Base-by-base conservation (phyloP, 2,888 invertebrate genomes). In the Ethmia dodecea region DNA sequence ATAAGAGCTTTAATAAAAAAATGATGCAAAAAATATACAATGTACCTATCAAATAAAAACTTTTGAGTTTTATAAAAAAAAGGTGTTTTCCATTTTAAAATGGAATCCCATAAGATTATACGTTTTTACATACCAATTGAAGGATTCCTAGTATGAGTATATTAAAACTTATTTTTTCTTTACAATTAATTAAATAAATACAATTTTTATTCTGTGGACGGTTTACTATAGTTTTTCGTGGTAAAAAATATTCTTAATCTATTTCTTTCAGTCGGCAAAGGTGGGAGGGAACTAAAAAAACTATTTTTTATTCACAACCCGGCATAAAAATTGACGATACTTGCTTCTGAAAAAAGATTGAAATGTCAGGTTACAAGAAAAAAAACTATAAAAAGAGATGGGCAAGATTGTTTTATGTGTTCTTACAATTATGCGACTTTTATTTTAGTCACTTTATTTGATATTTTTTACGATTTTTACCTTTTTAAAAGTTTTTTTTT, bases 101-200 rank as follows among this genome's bases (percentile, higher is more conserved):
- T n/a, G n/a, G n/a, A n/a, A n/a, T n/a, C n/a, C n/a, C n/a, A n/a
- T n/a, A n/a, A n/a, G n/a, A n/a, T n/a, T n/a, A n/a, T n/a, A n/a
- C n/a, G n/a, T n/a, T n/a, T n/a, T n/a, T n/a, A n/a, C n/a, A n/a
- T n/a, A n/a, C n/a, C n/a, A n/a, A n/a, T n/a, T n/a, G n/a, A n/a
- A n/a, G n/a, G n/a, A n/a, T n/a, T n/a, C n/a, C n/a, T n/a, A n/a
- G n/a, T n/a, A n/a, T n/a, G n/a, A n/a, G n/a, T n/a, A n/a, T n/a
- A n/a, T 56, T 56, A 60, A 60, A 53, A 63, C 48, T 57, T 75
- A n/a, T 22, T 22, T 18, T 22, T 22, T 22, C 22, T 22, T 22
- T 22, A 22, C 83, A 81, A 79, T 81, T 80, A 83, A 80, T 80
- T 76, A 84, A 81, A 79, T 81, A 81, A 83, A 80, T 80, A 77